These are phyloP conservation scores for Teleiodes luculella DNA, from an alignment of 2,888 invertebrate species.

Conservation along the genomic window DNA sequence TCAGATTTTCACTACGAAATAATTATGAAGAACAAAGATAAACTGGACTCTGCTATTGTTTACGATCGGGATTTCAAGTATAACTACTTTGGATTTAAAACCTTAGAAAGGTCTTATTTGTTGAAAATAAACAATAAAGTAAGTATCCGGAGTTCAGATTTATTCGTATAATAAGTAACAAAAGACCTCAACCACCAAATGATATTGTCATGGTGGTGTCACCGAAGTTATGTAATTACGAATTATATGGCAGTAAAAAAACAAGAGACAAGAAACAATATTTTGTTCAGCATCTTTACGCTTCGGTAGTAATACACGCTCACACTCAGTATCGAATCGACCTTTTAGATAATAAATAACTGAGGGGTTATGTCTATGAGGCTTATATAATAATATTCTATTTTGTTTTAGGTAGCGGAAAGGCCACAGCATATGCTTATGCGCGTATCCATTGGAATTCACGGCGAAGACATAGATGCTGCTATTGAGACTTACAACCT, in stretches of 20 bases:
- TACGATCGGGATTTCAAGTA: slow-evolving; percentile 98
- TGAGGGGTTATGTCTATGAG: background rate
- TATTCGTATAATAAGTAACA: too few relatives aligned
- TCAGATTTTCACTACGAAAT: slow-evolving; percentile 89
- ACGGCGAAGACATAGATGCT: slow-evolving; percentile 93
- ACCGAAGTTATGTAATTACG: too few relatives aligned
- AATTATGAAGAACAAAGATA: slow-evolving; percentile 91
- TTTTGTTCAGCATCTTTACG: too few relatives aligned
- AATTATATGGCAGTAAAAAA: too few relatives aligned
- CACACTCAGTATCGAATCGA: too few relatives aligned
- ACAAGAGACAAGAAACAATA: too few relatives aligned
- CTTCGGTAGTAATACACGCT: too few relatives aligned
- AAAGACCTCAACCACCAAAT: too few relatives aligned
- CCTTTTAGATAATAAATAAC: too few relatives aligned
- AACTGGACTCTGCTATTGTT: slow-evolving; percentile 95
- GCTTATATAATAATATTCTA: background rate
- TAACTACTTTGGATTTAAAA: slow-evolving; percentile 99
- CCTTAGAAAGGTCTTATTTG: slow-evolving; percentile 96
- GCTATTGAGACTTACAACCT: slow-evolving; percentile 98
- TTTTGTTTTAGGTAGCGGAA: slow-evolving; percentile 85
- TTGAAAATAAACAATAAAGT: slow-evolving; percentile 92
- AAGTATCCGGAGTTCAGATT: too few relatives aligned
- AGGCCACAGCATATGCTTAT: slow-evolving; percentile 99
- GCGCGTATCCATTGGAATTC: slow-evolving; percentile 98
- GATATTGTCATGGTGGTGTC: too few relatives aligned